Base-by-base conservation (phyloP, 2,797 vertebrate genomes). In the Acrossocheilus fasciatus region DNA sequence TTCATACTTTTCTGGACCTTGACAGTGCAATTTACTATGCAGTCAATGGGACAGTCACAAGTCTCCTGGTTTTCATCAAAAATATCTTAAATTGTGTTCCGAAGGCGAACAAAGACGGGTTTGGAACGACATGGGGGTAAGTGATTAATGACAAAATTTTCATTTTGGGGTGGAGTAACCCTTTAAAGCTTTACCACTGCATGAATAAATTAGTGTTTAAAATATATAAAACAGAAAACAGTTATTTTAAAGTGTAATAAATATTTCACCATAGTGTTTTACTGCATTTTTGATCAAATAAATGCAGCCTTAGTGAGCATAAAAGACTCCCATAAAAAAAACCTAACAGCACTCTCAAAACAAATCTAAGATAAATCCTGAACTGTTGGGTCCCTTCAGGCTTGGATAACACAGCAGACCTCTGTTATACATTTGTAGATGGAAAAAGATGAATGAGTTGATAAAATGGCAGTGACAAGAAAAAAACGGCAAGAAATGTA, bases 401-500 rank as follows among this genome's bases (percentile, higher is more conserved):
- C 54, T 62, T 23, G 8, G n/a, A 79, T 41, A 14, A 79, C n/a
- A 18, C 66, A 80, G 59, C 54, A 80, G 41, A 64, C 57, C 78
- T 45, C 57, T 47, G 15, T 23, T 66, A 64, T 34, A 47, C 26
- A 62, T 78, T 47, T 79, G 76, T 64, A 79, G 57, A 45, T 69
- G 6, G 6, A 81, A 81, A 69, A 26, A 81, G 30, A 81, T 69
- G 45, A 81, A 69, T 10, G 20, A 36, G 30, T 2, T n/a, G 26
- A 81, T 52, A 69, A 69, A 81, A 69, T 36, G 47, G 30, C 1
- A 70, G 47, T 26, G 66, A 82, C 66, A 54, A 17, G 9, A 52
- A 81, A 50, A 47, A 81, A 50, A 47, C 4, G 9, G 7, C 45
- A 52, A 69, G 80, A 54, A 82, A 36, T 82, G 41, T 81, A 41